These are phyloP conservation scores for Dolichomitus sp. DNA, from an alignment of 2,888 invertebrate genomes.

Conservation along the genomic window DNA sequence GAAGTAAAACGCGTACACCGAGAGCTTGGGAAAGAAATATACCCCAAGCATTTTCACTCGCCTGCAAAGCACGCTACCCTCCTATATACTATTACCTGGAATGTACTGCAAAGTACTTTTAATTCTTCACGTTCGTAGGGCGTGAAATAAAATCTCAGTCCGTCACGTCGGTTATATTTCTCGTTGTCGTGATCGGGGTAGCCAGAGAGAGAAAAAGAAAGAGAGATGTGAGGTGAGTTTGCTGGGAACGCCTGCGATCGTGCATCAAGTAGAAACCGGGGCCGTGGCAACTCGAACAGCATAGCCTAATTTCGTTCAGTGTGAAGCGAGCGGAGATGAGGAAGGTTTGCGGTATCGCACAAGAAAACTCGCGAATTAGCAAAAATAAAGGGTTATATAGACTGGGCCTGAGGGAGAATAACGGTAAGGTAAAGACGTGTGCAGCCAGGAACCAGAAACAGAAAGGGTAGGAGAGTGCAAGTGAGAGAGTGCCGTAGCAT, in stretches of 20 bases:
- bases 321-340: slow-evolving; percentile 28
- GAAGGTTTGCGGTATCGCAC: slow-evolving; percentile 34
- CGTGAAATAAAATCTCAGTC: slow-evolving; percentile 57
- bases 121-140: slow-evolving; percentile 46
- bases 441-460: slow-evolving; percentile 32
- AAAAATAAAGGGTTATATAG: slow-evolving; percentile 62
- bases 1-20: slow-evolving; percentile 29
- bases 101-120: slow-evolving; percentile 40
- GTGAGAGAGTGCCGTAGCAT: slow-evolving; percentile 66
- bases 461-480: slow-evolving; percentile 33
- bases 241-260: slow-evolving; percentile 22
- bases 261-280: slow-evolving; percentile 21
- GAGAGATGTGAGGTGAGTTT: background rate
- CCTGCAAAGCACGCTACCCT: slow-evolving; percentile 18
- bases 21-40: slow-evolving; percentile 44
- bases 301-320: slow-evolving; percentile 46
- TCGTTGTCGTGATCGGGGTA: slow-evolving; percentile 37
- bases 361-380: slow-evolving; percentile 71
- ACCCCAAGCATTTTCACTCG: slow-evolving; percentile 18
- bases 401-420: slow-evolving; percentile 40
- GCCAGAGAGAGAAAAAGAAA: background rate
- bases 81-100: slow-evolving; percentile 24
- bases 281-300: slow-evolving; percentile 24
- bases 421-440: slow-evolving; percentile 8
- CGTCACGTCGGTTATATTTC: slow-evolving; percentile 49